These are phyloP conservation scores for Liopterus haemorrhoidalis DNA, from an alignment of 2,888 invertebrate species.

Conservation along the genomic window DNA sequence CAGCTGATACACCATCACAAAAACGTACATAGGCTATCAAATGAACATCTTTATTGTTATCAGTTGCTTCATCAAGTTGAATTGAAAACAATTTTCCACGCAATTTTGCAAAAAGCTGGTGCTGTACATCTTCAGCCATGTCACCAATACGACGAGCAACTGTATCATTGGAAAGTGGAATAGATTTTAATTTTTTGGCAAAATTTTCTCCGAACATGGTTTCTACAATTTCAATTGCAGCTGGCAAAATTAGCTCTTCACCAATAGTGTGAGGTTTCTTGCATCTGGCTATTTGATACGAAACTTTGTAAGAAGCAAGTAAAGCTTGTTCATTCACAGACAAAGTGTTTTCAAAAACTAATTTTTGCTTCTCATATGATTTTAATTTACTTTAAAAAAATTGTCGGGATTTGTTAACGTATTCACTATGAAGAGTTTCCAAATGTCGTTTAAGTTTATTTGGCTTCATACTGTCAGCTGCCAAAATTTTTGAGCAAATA, in stretches of 20 bases:
- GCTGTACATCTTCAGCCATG: constrained; percentile 25
- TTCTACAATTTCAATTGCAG: constrained; percentile 22
- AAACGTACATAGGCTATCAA: constrained; percentile 26
- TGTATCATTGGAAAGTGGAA: constrained; percentile 22
- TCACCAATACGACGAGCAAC: constrained; percentile 22
- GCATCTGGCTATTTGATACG: constrained; percentile 20
- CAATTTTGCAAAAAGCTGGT: constrained; percentile 24
- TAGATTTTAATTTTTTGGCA: constrained; percentile 17
- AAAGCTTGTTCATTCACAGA: constrained; percentile 17
- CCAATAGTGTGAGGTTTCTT: constrained; percentile 20
- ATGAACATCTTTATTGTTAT: constrained; percentile 25
- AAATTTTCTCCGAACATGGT: constrained; percentile 22
- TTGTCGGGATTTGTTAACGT: constrained; percentile 19
- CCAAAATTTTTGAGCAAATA: constrained; percentile 27
- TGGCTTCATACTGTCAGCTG: constrained; percentile 25
- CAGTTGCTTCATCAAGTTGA: constrained; percentile 26
- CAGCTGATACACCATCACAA: constrained; percentile 15
- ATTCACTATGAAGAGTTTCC: constrained; percentile 20
- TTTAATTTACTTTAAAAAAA: constrained; percentile 23
- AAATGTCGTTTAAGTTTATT: constrained; percentile 22
- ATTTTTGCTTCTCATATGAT: constrained; percentile 18
- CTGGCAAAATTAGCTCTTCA: constrained; percentile 18
- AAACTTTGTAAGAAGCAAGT: constrained; percentile 19
- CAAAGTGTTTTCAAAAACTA: constrained; percentile 17
- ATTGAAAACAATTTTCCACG: constrained; percentile 17